A percentile compares a stretch with the other conserved stretches of the same genome.
Evolutionary conservation across 2,113 vertebrate genomes (phyloP).

Genomic region (Sprattus sprattus): DNA sequence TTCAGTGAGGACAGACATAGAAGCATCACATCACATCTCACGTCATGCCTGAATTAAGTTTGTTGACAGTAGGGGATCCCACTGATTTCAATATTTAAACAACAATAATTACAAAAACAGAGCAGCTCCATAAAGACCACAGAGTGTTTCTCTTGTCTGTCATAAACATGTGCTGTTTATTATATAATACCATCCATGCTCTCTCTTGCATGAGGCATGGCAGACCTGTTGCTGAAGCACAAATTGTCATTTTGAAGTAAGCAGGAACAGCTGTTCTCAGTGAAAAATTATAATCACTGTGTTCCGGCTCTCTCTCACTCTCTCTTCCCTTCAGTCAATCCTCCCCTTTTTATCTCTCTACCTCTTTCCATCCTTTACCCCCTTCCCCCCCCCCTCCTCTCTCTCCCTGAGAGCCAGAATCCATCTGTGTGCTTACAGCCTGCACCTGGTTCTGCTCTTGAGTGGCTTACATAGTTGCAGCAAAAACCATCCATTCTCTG

Average conservation of each 20-base stretch:
- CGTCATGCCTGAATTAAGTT: neutral
- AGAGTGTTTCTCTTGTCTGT: neutral
- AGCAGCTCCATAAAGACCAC: neutral
- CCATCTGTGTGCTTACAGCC: conserved; percentile 42
- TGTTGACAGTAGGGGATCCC: neutral
- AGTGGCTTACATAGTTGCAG: conserved; percentile 28
- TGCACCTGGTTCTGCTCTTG: conserved; percentile 42
- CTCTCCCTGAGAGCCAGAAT: conserved; percentile 26
- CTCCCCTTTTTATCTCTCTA: conserved; percentile 3
- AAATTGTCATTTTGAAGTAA: conserved; percentile 23
- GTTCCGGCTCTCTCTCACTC: conserved; percentile 26
- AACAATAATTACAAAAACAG: neutral
- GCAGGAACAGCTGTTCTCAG: conserved; percentile 43
- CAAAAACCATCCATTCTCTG: conserved; percentile 40
- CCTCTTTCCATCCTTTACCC: neutral
- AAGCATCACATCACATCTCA: neutral
- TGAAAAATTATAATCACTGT: conserved; percentile 41
- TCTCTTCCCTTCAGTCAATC: neutral
- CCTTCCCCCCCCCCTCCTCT: neutral
- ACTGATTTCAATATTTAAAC: conserved; percentile 4
- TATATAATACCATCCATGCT: neutral
- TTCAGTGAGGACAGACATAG: neutral
- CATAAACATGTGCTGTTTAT: neutral
- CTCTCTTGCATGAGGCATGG: neutral
- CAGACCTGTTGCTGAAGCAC: conserved; percentile 27